Evolutionary conservation across 2,113 vertebrate genomes (phyloP), one percentile per base, ranked within the genome.

Genomic region (Syrmaticus mikado): DNA sequence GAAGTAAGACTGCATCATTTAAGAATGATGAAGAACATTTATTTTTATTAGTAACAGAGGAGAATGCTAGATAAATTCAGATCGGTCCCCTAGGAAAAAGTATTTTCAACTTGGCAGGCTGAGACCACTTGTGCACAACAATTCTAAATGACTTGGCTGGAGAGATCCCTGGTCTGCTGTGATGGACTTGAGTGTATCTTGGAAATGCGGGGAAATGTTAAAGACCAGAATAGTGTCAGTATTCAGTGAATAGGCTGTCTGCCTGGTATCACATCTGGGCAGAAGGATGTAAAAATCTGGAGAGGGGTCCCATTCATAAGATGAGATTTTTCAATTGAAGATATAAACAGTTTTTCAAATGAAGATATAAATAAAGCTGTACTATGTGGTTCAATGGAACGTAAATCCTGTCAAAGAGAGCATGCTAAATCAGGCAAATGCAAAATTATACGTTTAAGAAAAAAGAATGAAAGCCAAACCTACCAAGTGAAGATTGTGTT

Each of bases 21-120:
- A 78, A 82, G 30, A 92, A 92, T 65, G 27, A 55, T 65, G 73
- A 93, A 92, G 79, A 93, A 79, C 77, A 68, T 77, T 79, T 90
- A 32, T 43, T 57, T 95, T 92, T 93, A 95, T 90, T 94, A 86
- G 70, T 38, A 95, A 90, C 92, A 90, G 92, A 96, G 93, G 66
- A 93, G 60, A 40, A 89, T 68, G 66, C 24, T 82, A 48, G 86
- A 92, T 79, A 89, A 94, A 95, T 87, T 89, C 70, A 61, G 66
- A 94, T 76, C 83, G 45, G 83, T 76, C 92, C 70, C 92, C 43
- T 86, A 94, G 88, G 94, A 96, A 46, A 27, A 62, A 92, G 77
- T 38, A 45, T 18, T 61, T 90, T 93, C 86, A 79, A 45, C 57
- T 95, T 95, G 95, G 83, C 96, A 96, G 53, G 48, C 70, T 1